Base-by-base conservation (phyloP, 23 tunicate genomes). In the Phallusia fumigata region DNA sequence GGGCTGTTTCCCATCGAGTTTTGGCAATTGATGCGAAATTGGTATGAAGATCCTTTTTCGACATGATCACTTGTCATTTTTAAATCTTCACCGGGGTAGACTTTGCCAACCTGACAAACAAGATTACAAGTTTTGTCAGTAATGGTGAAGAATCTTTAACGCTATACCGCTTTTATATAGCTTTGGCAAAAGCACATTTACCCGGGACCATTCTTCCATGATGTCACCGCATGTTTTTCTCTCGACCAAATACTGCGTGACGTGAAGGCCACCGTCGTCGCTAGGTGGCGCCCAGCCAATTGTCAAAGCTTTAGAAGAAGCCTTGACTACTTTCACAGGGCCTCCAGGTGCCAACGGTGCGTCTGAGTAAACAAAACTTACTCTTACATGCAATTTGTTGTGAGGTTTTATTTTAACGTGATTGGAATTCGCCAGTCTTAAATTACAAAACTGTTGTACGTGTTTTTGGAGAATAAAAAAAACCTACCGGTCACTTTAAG, bases 261-360 rank as follows among this genome's bases (percentile, higher is more conserved):
- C 82, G 64, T 87, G 85, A 53, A 95, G 65, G 8, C 91, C 98
- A 0, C 98, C 98, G 58, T 94, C 98, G 80, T 94, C 98, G 30
- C 44, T 45, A n/a, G 98, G 98, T 33, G 88, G 84, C 33, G 82
- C 65, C 98, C 98, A 94, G 16, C 94, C 98, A 36, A 94, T 73
- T 15, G 90, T 89, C 35, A 94, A 81, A 19, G 82, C 73, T 72
- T 94, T 94, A 6, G 98, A 94, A 30, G 98, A 94, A 45, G 94
- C 95, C 80, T 94, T 94, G 58, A 94, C 53, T 26, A 82, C 84
- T 77, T 89, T 94, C 36, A 94, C 40, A 36, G 90, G 86, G 0
- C 80, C 84, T 0, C 83, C 86, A 0, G 97, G 97, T 11, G 91
- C 90, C 28, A 69, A 26, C 53, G 95, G 89, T 30, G 75, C 85